Percentiles rank a stretch among this genome's conserved stretches.
Conservation (phyloP, 2,888 invertebrate genomes). For the Psococerastis gibbosa region DNA sequence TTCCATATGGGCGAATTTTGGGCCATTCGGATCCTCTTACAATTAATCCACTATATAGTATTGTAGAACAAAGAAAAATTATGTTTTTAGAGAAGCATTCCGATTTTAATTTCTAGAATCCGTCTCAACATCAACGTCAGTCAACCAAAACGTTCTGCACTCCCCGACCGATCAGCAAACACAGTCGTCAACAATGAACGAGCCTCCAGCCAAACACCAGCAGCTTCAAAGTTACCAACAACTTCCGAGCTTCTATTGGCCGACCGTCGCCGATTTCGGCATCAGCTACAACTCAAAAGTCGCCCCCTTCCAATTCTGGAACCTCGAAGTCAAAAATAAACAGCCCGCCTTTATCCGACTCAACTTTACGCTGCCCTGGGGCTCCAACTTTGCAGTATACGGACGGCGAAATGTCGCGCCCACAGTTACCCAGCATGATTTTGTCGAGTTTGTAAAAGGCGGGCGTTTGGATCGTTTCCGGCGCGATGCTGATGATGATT, state of each 20-base stretch:
- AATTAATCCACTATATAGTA: too few relatives aligned
- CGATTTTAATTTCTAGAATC: background rate
- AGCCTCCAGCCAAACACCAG: slow-evolving; percentile 5
- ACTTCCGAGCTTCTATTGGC: slow-evolving; percentile 37
- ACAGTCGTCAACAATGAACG: slow-evolving; percentile 5
- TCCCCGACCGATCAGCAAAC: slow-evolving; percentile 1
- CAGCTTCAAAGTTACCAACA: slow-evolving; percentile 11
- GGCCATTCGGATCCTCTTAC: too few relatives aligned
- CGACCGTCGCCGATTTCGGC: slow-evolving; percentile 62
- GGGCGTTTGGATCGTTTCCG: slow-evolving; percentile 58
- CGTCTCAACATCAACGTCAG: slow-evolving; percentile 1
- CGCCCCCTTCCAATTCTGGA: slow-evolving; percentile 81
- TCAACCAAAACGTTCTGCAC: slow-evolving; percentile 1
- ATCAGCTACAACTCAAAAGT: slow-evolving; percentile 38
- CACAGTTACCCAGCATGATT: slow-evolving; percentile 92
- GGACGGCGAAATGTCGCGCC: slow-evolving; percentile 88
- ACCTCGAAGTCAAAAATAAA: slow-evolving; percentile 78
- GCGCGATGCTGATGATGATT: slow-evolving; percentile 27
- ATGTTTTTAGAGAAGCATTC: too few relatives aligned
- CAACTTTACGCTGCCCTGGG: slow-evolving; percentile 82
- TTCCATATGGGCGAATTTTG: too few relatives aligned
- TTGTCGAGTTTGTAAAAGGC: slow-evolving; percentile 83
- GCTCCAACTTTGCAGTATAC: slow-evolving; percentile 87
- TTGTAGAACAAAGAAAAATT: too few relatives aligned
- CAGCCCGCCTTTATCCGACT: slow-evolving; percentile 74